Percentiles rank a stretch among this genome's conserved stretches.
Evolutionary conservation across 2,113 vertebrate genomes (phyloP).

Genomic region (Heterotilapia buettikoferi): DNA sequence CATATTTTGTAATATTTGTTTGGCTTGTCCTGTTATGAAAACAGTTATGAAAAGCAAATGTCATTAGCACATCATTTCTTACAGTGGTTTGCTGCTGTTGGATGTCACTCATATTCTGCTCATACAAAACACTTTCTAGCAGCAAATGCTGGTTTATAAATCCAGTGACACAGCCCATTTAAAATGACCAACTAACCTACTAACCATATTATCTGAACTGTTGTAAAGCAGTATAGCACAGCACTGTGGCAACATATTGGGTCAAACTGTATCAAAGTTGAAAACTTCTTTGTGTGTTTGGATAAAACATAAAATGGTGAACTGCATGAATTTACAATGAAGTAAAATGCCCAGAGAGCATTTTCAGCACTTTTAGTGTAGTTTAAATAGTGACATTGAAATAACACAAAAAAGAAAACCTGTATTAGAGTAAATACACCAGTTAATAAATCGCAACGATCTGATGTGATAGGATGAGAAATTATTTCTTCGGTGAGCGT

Average conservation of each 20-base stretch:
- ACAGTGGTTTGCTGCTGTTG: neutral
- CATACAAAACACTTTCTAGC: neutral
- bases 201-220: neutral
- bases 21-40: neutral
- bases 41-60: neutral
- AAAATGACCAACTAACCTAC: neutral
- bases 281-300: neutral
- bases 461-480: neutral
- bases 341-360: neutral
- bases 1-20: neutral
- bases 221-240: neutral
- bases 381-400: neutral
- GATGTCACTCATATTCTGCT: neutral
- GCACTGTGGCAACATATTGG: neutral
- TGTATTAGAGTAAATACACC: neutral
- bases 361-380: neutral
- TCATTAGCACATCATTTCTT: neutral
- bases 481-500: neutral
- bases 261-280: neutral
- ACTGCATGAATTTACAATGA: neutral
- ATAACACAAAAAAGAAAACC: neutral
- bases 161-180: neutral
- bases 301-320: neutral
- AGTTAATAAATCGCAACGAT: neutral
- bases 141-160: neutral